Evolutionary conservation across 2,888 invertebrate genomes (phyloP).

Genomic region (Machimus rusticus): DNA sequence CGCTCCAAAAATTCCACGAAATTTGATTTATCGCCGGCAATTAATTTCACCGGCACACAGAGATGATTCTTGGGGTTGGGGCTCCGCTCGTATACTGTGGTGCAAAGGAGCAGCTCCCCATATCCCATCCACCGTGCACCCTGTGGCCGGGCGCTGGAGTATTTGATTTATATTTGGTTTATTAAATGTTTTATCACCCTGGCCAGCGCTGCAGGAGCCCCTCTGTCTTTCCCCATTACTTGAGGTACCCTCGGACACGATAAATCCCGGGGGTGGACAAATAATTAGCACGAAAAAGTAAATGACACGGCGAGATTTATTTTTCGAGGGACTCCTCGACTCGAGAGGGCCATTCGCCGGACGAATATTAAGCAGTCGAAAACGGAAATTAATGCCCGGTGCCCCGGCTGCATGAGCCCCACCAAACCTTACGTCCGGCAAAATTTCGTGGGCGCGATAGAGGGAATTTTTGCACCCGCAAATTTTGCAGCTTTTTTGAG

Average conservation of each 20-base stretch:
- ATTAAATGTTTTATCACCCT: constrained; percentile 36
- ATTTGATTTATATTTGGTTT: constrained; percentile 38
- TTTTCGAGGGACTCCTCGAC: neutral
- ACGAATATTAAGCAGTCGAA: neutral
- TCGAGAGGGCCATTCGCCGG: neutral
- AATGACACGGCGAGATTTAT: constrained; percentile 21
- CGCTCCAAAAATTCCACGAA: constrained; percentile 37
- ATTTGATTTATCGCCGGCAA: constrained; percentile 38
- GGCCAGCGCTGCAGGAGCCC: neutral
- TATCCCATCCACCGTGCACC: neutral
- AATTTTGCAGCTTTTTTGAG: neutral
- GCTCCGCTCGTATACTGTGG: neutral
- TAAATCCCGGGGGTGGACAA: constrained; percentile 42
- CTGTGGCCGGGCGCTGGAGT: neutral
- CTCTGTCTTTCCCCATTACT: constrained; percentile 23
- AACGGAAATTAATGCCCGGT: neutral
- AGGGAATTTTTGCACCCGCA: neutral
- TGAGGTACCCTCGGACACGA: constrained; percentile 40
- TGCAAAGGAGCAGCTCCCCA: neutral
- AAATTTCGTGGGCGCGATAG: neutral
- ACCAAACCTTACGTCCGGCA: neutral
- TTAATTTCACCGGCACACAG: constrained; percentile 9
- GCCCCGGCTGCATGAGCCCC: neutral
- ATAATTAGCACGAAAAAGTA: constrained; percentile 43
- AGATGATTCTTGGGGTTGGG: neutral